phyloP scores from a whole-genome alignment of 2,113 vertebrate species.

The Lota lota region DNA sequence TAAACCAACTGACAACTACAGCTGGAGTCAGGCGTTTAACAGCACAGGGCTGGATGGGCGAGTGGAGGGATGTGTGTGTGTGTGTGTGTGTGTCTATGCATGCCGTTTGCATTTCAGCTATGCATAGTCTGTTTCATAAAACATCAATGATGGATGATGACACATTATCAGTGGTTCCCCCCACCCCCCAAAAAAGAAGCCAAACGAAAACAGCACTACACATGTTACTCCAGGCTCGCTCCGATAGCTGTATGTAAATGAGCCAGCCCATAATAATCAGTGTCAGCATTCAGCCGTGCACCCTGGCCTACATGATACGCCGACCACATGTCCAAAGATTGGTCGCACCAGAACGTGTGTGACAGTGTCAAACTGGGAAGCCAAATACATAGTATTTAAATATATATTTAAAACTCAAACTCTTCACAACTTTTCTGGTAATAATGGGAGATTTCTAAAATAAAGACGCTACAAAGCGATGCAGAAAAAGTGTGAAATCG shows the following conservation, averaged over 20 bases:
- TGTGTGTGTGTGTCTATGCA: conserved; percentile 41
- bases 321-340: conserved; percentile 55
- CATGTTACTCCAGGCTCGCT: conserved; percentile 43
- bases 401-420: background rate
- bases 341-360: conserved; percentile 31
- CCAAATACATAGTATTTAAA: background rate
- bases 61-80: conserved; percentile 31
- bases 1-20: conserved; percentile 91
- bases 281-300: conserved; percentile 65
- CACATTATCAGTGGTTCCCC: conserved; percentile 44
- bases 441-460: too few species aligned
- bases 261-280: conserved; percentile 60
- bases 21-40: conserved; percentile 87
- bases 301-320: conserved; percentile 48
- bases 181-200: conserved; percentile 30
- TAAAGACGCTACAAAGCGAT: too few species aligned
- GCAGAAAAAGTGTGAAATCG: too few species aligned
- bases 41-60: conserved; percentile 58
- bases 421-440: too few species aligned
- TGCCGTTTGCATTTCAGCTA: conserved; percentile 42
- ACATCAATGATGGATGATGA: conserved; percentile 56
- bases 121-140: conserved; percentile 41
- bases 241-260: conserved; percentile 68
- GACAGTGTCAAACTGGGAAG: conserved; percentile 15
- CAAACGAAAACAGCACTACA: conserved; percentile 25